A percentile compares a stretch with the other conserved stretches of the same genome.
phyloP scores from a whole-genome alignment of 2,797 vertebrate species.

The Spondyliosoma cantharus region DNA sequence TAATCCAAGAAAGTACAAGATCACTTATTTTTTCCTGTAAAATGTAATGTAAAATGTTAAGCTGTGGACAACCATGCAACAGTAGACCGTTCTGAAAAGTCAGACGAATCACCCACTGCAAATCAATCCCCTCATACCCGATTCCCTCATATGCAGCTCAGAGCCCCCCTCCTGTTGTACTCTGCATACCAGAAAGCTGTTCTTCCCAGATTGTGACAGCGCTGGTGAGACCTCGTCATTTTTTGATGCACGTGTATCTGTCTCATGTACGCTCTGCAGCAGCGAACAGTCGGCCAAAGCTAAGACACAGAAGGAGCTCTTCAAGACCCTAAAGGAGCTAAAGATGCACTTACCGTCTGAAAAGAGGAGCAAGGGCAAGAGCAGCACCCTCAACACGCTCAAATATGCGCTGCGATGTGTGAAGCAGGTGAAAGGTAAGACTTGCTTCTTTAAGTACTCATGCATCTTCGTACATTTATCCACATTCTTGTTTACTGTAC shows the following conservation, averaged over 20 bases:
- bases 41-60: not conserved
- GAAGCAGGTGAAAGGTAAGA: slow-evolving; percentile 95
- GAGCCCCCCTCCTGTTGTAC: not conserved
- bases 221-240: slow-evolving; percentile 38
- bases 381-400: slow-evolving; percentile 89
- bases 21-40: not conserved
- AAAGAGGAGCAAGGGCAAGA: slow-evolving; percentile 91
- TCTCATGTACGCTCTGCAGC: slow-evolving; percentile 78
- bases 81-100: not conserved
- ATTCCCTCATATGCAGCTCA: not conserved
- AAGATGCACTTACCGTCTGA: slow-evolving; percentile 91
- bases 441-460: not conserved
- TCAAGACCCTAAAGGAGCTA: slow-evolving; percentile 92
- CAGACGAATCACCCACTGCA: not conserved
- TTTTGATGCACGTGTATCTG: slow-evolving; percentile 60
- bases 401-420: slow-evolving; percentile 94
- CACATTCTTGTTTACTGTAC: not conserved
- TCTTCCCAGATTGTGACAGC: slow-evolving; percentile 13
- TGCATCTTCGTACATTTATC: not conserved
- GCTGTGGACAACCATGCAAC: not conserved
- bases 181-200: slow-evolving; percentile 9
- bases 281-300: slow-evolving; percentile 93
- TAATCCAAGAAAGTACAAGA: not conserved
- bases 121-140: not conserved
- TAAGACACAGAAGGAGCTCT: slow-evolving; percentile 92